phyloP scores from a whole-genome alignment of 2,888 invertebrate species.

The Hyalella azteca region DNA sequence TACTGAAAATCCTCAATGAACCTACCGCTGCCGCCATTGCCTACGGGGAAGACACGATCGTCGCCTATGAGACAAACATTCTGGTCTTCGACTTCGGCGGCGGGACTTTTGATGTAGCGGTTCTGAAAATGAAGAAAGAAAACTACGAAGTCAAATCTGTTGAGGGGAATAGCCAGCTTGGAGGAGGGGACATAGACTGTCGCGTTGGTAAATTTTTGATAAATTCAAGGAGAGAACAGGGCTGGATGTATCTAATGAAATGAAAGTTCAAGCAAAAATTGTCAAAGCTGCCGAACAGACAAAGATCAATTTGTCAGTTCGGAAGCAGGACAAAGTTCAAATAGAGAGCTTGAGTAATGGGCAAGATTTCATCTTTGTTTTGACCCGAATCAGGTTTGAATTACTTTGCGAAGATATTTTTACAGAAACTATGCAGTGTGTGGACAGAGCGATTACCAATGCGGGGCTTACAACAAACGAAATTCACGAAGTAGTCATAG shows the following conservation, averaged over 20 bases:
- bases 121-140: neutral
- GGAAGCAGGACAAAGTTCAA: neutral
- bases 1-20: constrained; percentile 4
- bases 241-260: neutral
- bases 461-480: constrained; percentile 61
- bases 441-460: constrained; percentile 61
- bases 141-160: constrained; percentile 6
- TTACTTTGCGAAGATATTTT: neutral
- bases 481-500: constrained; percentile 67
- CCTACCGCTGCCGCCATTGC: constrained; percentile 14
- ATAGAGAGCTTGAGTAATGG: neutral
- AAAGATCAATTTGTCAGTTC: neutral
- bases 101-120: constrained; percentile 65
- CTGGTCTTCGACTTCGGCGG: constrained; percentile 70
- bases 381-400: neutral
- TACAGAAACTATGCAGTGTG: neutral
- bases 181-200: constrained; percentile 1
- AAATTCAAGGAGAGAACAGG: neutral
- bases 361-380: neutral
- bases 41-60: neutral
- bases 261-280: neutral
- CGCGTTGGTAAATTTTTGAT: neutral
- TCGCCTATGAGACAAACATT: neutral
- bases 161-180: neutral
- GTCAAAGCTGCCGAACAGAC: neutral